phyloP scores from a whole-genome alignment of 2,797 vertebrate genomes.

The Paramormyrops hopkinsi region DNA sequence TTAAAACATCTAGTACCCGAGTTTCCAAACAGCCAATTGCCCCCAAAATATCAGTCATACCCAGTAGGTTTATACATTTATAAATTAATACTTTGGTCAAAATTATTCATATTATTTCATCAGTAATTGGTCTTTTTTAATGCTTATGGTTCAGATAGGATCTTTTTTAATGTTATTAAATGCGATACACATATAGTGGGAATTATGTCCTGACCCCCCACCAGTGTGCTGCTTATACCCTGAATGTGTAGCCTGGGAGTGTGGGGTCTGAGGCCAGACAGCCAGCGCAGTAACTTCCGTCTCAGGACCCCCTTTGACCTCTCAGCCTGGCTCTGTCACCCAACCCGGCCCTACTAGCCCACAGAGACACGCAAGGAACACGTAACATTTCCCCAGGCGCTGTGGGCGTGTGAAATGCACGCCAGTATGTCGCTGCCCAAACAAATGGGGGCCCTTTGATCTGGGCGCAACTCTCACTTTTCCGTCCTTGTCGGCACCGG shows the following conservation, averaged over 20 bases:
- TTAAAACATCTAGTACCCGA: not conserved
- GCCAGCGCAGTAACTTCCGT: not conserved
- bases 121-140: not conserved
- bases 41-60: not conserved
- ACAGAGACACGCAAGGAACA: not conserved
- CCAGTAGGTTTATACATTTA: not conserved
- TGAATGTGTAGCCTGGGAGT: not conserved
- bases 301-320: not conserved
- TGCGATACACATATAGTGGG: not conserved
- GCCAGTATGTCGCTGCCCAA: not conserved
- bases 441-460: not conserved
- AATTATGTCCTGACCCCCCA: not conserved
- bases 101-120: not conserved
- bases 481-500: not conserved
- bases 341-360: not conserved
- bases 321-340: not conserved
- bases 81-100: not conserved
- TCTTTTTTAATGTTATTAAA: not conserved
- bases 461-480: not conserved
- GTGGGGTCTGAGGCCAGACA: not conserved
- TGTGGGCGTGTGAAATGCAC: not conserved
- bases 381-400: not conserved
- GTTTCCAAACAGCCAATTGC: not conserved
- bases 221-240: not conserved
- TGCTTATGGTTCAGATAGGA: not conserved